phyloP scores from a whole-genome alignment of 2,113 vertebrate species.

The Murina feae region DNA sequence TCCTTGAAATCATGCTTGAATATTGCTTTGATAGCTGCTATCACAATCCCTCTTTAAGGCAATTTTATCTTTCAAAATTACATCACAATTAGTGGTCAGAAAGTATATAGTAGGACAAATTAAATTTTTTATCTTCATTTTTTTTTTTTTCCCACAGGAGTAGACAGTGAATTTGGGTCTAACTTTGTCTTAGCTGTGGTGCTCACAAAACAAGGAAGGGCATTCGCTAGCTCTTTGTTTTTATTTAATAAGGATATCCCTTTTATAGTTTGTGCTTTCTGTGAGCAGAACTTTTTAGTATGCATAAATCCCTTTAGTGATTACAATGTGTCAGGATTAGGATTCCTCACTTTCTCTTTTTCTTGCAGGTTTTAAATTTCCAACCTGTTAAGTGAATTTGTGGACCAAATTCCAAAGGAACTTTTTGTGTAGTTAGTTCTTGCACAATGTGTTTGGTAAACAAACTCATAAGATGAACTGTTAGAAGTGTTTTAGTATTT shows the following conservation, averaged over 20 bases:
- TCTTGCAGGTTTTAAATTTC: slow-evolving; percentile 60
- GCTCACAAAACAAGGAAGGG: slow-evolving; percentile 64
- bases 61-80: slow-evolving; percentile 77
- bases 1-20: slow-evolving; percentile 80
- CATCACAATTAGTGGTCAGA: slow-evolving; percentile 73
- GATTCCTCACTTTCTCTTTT: slow-evolving; percentile 27
- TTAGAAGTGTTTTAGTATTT: slow-evolving; percentile 65
- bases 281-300: slow-evolving; percentile 66
- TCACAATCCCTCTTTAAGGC: slow-evolving; percentile 76
- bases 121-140: slow-evolving; percentile 59
- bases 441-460: slow-evolving; percentile 60
- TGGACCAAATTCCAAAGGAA: slow-evolving; percentile 80
- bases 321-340: slow-evolving; percentile 14
- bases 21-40: slow-evolving; percentile 83
- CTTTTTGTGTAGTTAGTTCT: slow-evolving; percentile 53
- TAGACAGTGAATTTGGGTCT: slow-evolving; percentile 64
- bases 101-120: slow-evolving; percentile 72
- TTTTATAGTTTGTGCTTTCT: slow-evolving; percentile 64
- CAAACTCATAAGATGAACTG: slow-evolving; percentile 45
- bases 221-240: slow-evolving; percentile 54
- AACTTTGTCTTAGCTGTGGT: slow-evolving; percentile 67
- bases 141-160: slow-evolving; percentile 33
- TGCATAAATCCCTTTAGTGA: slow-evolving; percentile 44
- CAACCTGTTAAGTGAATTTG: slow-evolving; percentile 56
- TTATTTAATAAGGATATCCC: slow-evolving; percentile 47